Evolutionary conservation across 1,140 invertebrate genomes (phyloP).

Genomic region (Papilio helenus): DNA sequence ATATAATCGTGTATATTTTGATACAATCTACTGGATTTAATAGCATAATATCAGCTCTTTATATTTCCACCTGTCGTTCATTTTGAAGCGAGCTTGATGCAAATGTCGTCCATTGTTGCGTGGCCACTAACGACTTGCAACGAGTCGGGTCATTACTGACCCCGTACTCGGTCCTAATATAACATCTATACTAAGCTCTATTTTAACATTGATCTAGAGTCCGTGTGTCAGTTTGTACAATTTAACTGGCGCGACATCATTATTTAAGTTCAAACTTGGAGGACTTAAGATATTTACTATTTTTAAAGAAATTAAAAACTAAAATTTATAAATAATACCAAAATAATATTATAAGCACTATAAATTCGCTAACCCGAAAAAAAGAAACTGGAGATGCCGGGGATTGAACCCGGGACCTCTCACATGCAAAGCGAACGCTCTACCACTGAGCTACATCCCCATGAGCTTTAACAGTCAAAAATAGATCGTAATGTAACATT

Average conservation of each 20-base stretch:
- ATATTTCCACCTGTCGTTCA: conserved; percentile 32
- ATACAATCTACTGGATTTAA: too few relatives aligned
- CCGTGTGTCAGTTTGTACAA: conserved; percentile 16
- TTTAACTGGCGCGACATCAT: background rate
- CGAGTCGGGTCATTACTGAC: conserved; percentile 42
- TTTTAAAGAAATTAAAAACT: too few relatives aligned
- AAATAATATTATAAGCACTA: background rate
- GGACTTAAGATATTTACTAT: too few relatives aligned
- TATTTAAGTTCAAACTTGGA: background rate
- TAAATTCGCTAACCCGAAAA: background rate
- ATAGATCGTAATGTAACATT: background rate
- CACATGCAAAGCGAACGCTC: conserved; percentile 59
- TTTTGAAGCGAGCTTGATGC: conserved; percentile 39
- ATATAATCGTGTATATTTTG: too few relatives aligned
- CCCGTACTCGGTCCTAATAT: conserved; percentile 1
- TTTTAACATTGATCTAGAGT: conserved; percentile 10
- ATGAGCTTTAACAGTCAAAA: background rate
- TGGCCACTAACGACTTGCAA: conserved; percentile 43
- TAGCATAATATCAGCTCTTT: conserved; percentile 33
- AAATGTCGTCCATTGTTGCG: conserved; percentile 48
- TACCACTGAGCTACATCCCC: conserved; percentile 63
- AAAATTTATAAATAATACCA: background rate
- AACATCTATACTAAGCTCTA: conserved; percentile 21
- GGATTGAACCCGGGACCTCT: conserved; percentile 36
- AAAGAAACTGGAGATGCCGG: conserved; percentile 29